Conservation (phyloP, 1,140 invertebrate genomes). For the Panagrolaimus sp. region DNA sequence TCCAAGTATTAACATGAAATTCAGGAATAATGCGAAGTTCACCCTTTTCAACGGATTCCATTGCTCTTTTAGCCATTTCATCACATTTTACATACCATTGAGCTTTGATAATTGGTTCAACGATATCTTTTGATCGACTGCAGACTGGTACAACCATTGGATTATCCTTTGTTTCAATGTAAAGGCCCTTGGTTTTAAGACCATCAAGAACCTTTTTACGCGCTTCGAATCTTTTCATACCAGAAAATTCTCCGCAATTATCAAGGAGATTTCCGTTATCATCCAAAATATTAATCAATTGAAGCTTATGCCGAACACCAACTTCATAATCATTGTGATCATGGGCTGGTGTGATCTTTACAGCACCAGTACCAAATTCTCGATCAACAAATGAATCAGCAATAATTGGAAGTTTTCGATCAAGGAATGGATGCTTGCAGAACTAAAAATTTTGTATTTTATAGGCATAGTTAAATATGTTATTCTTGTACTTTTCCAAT, state of each 20-base stretch:
- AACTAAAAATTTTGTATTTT: constrained; percentile 16
- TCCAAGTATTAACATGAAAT: constrained; percentile 85
- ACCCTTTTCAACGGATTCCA: constrained; percentile 71
- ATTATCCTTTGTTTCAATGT: constrained; percentile 79
- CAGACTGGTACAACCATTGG: constrained; percentile 95
- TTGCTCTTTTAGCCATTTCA: constrained; percentile 76
- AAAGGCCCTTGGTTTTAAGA: constrained; percentile 74
- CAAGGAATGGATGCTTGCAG: constrained; percentile 74
- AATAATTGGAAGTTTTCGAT: constrained; percentile 77
- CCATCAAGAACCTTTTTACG: constrained; percentile 74
- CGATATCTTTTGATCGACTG: constrained; percentile 91
- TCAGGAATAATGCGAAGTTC: constrained; percentile 87
- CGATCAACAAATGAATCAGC: constrained; percentile 85
- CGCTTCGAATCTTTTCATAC: constrained; percentile 87
- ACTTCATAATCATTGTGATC: constrained; percentile 96
- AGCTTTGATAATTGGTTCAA: constrained; percentile 90
- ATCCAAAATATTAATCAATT: constrained; percentile 84
- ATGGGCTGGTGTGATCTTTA: constrained; percentile 97
- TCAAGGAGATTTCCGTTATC: constrained; percentile 80
- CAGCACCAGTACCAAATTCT: constrained; percentile 90
- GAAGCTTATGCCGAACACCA: constrained; percentile 76
- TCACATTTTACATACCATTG: constrained; percentile 80
- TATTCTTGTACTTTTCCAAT: constrained; percentile 57
- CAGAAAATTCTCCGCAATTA: constrained; percentile 80
- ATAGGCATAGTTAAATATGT: no score